Evolutionary conservation across 2,888 invertebrate species (phyloP), one percentile per base, ranked within the genome.

Genomic region (Hydropsyche betteni): DNA sequence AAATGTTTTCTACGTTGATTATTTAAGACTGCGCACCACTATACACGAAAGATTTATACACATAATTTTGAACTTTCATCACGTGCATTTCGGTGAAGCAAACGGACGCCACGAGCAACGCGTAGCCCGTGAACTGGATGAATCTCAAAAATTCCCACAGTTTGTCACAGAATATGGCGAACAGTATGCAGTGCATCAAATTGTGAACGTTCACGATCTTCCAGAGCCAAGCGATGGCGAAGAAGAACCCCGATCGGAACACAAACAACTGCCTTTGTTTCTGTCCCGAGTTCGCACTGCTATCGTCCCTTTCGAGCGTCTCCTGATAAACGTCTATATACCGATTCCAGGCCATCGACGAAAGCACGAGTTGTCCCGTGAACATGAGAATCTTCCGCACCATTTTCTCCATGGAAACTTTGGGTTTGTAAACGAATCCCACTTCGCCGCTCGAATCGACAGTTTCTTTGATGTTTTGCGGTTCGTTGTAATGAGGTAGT

Each of bases 331-430:
- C 84, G 69, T 92, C 92, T 80, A 95, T 94, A 81, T 94, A 94
- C 38, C 94, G 89, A 85, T 95, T 95, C 95, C 95, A 95, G 7
- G 92, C 91, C 74, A 92, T 85, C 0, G 94, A 94, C 75, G 93
- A 92, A 0, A 94, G 83, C 69, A 93, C 82, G 82, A 95, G 87
- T 82, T 93, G 94, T 0, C 91, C 91, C 4, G 91, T 88, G 80
- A 93, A 91, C 80, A 92, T 86, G 14, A 90, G 84, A 33, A 93
- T 83, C 75, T 91, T 91, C 80, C 90, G 89, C 0, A 89, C 86
- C 33, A 93, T 90, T 80, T 91, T 90, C 74, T 90, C 90, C 50
- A 90, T 90, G 1, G 90, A 88, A 33, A 91, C 90, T 83, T 92
- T 91, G 14, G 90, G 90, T 83, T 92, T 92, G 80, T 91, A 91